Base-by-base conservation (phyloP, 2,888 invertebrate species). In the Synanthedon tipuliformis region DNA sequence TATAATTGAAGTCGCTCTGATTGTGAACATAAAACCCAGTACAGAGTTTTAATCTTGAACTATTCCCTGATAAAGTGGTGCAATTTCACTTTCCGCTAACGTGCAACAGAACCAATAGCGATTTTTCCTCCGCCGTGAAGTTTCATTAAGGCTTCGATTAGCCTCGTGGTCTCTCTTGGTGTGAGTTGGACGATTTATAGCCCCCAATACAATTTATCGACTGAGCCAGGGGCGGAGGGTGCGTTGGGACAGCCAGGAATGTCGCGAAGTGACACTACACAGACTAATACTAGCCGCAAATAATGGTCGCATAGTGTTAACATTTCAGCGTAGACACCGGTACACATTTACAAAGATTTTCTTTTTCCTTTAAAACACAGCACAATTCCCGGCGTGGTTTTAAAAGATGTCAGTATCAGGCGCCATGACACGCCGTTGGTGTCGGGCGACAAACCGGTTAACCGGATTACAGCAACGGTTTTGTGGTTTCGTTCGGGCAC, bases 401-500 rank as follows among this genome's bases (percentile, higher is more conserved):
- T 56, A 55, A 57, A 57, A 62, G 57, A 66, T 72, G 72, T 70
- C 73, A 66, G 58, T 41, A 54, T 57, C 73, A 70, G 65, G 53
- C 61, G 61, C 66, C 71, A 63, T 66, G 23, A 23, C 23, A 23
- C 23, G 23, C 5, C 5, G 23, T 68, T 62, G 68, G 63, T 63
- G 64, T 61, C 65, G 69, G 66, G 72, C 71, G 72, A 61, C 68
- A 74, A 71, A 67, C 73, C 72, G 66, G 69, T 63, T 72, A 72
- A 76, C 70, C 69, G 64, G 72, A 77, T 76, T 74, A 77, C 67
- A 69, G 62, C 66, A 61, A 65, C 65, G 71, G 69, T 71, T 62
- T 70, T 74, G 74, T 64, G 71, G 71, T 71, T 69, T 63, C 60
- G 59, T 60, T 59, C 60, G 62, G 62, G 60, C 60, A 60, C 61